Base-by-base conservation (phyloP, 2,888 invertebrate species). In the Agonopterix arenella region DNA sequence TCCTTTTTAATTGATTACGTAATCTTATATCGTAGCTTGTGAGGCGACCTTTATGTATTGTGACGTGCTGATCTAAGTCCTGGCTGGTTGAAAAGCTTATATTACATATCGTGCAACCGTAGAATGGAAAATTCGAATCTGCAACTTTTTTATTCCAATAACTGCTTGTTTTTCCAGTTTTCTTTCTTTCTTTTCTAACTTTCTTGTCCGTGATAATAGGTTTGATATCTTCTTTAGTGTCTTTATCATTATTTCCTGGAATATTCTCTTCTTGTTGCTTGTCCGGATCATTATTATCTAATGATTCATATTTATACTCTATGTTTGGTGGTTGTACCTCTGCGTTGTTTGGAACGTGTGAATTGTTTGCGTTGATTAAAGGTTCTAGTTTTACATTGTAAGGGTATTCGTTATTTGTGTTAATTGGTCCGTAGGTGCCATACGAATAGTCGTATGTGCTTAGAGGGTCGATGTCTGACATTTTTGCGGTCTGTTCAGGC, bases 1-100 rank as follows among this genome's bases (percentile, higher is more conserved):
- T 85, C 47, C 76, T 70, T 50, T 74, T 83, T 3, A 73, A 60
- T 53, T 80, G 70, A 51, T 82, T 86, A 8, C 78, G 73, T 28
- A 84, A 54, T 42, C 84, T 66, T 38, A 88, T 61, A 54, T 84
- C 80, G 41, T 88, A 89, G 44, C 84, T 86, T 0, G 88, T 88
- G 46, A 84, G 63, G 36, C 88, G 70, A 28, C 84, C 80, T 41
- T 81, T 80, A 40, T 89, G 88, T 1, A 72, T 68, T 0, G 75
- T 68, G 0, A 88, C 79, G 53, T 89, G 88, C 2, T 76, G 62
- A 43, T 86, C 86, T 2, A 89, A 56, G 4, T 84, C 78, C 0
- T 67, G 57, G 2, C 85, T 51, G 0, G 71, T 57, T 10, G 62
- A 57, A 48, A 70, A 88, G 8, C 78, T 76, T 2, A 85, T 66